Conservation (phyloP, 2,888 invertebrate genomes). For the Strigamia maritima region DNA sequence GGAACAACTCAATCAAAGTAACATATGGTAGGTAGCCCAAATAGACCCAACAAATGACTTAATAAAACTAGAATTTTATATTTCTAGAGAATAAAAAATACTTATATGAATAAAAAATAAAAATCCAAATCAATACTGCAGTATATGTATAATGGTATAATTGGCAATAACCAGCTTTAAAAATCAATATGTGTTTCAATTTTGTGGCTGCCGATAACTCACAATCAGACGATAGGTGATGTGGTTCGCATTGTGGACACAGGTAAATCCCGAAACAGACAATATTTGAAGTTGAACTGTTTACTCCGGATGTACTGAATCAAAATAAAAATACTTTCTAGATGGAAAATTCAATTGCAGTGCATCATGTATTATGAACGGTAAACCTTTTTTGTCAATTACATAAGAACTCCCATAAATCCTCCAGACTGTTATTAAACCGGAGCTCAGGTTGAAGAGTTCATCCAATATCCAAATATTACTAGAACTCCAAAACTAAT, state of each 20-base stretch:
- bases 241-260: neutral
- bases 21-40: slow-evolving; percentile 8
- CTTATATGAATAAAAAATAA: neutral
- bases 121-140: too few species aligned
- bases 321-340: neutral
- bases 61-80: neutral
- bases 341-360: neutral
- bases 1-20: slow-evolving; percentile 30
- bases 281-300: neutral
- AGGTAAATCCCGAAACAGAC: neutral
- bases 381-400: too few species aligned
- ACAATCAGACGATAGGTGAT: neutral
- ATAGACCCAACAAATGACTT: neutral
- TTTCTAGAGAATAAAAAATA: neutral
- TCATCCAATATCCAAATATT: too few species aligned
- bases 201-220: neutral
- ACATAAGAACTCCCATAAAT: too few species aligned
- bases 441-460: too few species aligned
- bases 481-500: too few species aligned
- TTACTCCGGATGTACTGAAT: neutral
- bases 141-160: too few species aligned
- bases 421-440: too few species aligned
- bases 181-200: slow-evolving; percentile 19
- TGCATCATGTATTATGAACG: too few species aligned
- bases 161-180: neutral